Base-by-base conservation (phyloP, 2,113 vertebrate species). In the Egretta garzetta region DNA sequence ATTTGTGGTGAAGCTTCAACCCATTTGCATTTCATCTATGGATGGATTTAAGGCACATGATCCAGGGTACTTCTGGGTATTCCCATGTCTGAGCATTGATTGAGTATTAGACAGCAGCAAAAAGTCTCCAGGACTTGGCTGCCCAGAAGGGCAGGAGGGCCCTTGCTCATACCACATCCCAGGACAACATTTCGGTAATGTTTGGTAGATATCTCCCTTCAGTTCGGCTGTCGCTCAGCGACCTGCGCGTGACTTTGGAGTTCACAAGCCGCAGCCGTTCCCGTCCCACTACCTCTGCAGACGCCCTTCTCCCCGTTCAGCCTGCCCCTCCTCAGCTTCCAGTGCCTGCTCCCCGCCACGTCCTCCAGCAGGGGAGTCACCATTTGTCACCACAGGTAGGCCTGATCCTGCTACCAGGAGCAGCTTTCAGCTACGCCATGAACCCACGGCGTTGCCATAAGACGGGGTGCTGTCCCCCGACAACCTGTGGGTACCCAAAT, bases 261-360 rank as follows among this genome's bases (percentile, higher is more conserved):
- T 52, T 66, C 62, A 66, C 33, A 66, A 88, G 26, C 7, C 5
- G 1, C 19, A 41, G 9, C 8, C 1, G 4, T 18, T 67, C 15
- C 14, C 3, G 7, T 67, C 87, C 58, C 49, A 9, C 26, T 15
- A 0, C n/a, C 27, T 88, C 67, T 28, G 33, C 47, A 10, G 39
- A 58, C 67, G 13, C 20, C 39, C 24, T 73, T 45, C 20, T 60
- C 7, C 23, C 30, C 3, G 0, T 50, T 32, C 56, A n/a, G 7
- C 35, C 67, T 66, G 47, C 50, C 30, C 22, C 21, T 55, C 74
- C 67, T 33, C 6, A 70, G 5, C 24, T 21, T n/a, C 2, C 47
- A 1, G 0, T 11, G 16, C 0, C 0, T 56, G 56, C 35, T 80
- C 26, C 62, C 52, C 47, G 58, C 35, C 3, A 0, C 8, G 23